These are phyloP conservation scores for Temnothorax nylanderi DNA, from an alignment of 1,140 invertebrate species.

Conservation along the genomic window DNA sequence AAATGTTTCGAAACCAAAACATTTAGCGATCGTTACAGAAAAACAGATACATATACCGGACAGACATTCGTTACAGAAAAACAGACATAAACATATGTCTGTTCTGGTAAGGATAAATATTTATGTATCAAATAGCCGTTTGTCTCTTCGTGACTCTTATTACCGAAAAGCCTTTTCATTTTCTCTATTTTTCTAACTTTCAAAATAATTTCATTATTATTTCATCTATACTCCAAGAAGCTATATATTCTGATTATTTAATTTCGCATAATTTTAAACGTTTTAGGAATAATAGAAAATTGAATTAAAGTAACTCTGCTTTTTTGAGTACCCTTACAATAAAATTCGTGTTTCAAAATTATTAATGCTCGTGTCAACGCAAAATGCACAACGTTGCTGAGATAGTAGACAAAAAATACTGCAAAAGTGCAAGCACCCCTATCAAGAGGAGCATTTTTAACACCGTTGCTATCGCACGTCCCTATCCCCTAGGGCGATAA, in stretches of 20 bases:
- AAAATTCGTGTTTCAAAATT: background rate
- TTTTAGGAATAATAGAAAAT: background rate
- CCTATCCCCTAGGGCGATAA: constrained; percentile 78
- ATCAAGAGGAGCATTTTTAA: constrained; percentile 48
- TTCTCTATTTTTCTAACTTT: background rate
- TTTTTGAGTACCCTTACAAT: background rate
- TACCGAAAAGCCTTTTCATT: background rate
- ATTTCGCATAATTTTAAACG: background rate
- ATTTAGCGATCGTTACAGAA: background rate
- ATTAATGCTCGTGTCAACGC: background rate
- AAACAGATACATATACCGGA: no score
- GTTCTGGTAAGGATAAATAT: background rate
- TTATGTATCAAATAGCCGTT: background rate
- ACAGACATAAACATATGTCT: no score
- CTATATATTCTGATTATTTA: background rate
- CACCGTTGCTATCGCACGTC: constrained; percentile 47
- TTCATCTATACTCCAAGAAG: background rate
- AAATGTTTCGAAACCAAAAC: background rate
- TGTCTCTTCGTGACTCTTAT: background rate
- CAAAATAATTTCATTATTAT: background rate
- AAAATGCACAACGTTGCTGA: background rate
- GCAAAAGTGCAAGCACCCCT: background rate
- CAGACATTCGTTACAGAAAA: background rate
- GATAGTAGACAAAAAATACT: constrained; percentile 15
- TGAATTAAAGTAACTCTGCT: background rate